A percentile compares a stretch with the other conserved stretches of the same genome.
These are phyloP conservation scores for Spodoptera picta DNA, from an alignment of 2,888 invertebrate species.

Conservation along the genomic window DNA sequence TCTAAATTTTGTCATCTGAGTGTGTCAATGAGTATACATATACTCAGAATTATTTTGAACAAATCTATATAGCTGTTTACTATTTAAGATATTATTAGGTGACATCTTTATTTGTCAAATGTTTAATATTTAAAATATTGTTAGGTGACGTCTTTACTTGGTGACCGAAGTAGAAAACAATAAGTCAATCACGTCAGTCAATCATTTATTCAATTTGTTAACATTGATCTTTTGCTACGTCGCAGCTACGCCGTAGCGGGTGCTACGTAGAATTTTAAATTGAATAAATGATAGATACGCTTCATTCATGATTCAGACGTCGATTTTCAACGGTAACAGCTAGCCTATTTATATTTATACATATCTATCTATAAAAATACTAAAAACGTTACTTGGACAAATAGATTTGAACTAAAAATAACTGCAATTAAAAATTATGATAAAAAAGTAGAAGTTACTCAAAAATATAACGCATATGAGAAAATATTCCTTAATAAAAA, in stretches of 20 bases:
- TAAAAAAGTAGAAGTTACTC: no score
- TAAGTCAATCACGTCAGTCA: conserved; percentile 11
- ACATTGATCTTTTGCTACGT: conserved; percentile 22
- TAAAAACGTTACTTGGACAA: neutral
- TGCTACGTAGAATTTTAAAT: conserved; percentile 36
- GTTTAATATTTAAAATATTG: no score
- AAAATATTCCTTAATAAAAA: no score
- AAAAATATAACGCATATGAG: neutral
- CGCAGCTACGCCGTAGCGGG: conserved; percentile 31
- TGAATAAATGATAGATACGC: conserved; percentile 32
- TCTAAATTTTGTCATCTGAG: no score
- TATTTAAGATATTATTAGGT: no score
- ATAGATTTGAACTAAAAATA: conserved; percentile 6
- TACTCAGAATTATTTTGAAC: no score
- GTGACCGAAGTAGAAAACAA: conserved; percentile 10
- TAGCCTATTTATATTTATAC: conserved; percentile 3
- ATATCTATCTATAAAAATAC: conserved; percentile 19
- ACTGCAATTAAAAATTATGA: no score
- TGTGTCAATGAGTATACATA: no score
- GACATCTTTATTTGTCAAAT: neutral
- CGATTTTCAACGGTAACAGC: conserved; percentile 10
- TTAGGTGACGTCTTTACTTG: neutral
- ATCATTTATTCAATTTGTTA: conserved; percentile 21
- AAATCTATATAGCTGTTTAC: no score
- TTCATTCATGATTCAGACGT: conserved; percentile 33